phyloP scores from a whole-genome alignment of 2,797 vertebrate species.

The Pristis pectinata region DNA sequence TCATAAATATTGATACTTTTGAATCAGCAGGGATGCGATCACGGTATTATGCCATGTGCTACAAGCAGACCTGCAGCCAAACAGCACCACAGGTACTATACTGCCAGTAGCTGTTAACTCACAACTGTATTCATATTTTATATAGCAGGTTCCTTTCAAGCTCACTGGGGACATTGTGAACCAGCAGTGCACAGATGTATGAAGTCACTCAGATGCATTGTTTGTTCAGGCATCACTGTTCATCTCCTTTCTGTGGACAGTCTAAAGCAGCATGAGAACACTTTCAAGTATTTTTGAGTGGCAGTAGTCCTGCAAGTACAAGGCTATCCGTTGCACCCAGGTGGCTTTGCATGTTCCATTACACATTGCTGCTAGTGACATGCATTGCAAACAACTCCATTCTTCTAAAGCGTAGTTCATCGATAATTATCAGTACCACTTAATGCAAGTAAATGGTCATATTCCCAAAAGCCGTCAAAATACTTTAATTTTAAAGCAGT shows the following conservation, averaged over 20 bases:
- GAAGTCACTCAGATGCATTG: not conserved
- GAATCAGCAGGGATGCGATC: not conserved
- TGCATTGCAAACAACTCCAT: not conserved
- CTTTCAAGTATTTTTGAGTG: not conserved
- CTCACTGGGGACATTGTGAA: not conserved
- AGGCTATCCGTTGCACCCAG: not conserved
- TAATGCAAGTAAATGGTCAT: not conserved
- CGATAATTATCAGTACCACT: not conserved
- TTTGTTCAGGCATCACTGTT: not conserved
- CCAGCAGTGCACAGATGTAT: not conserved
- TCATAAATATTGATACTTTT: not conserved
- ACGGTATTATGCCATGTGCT: not conserved
- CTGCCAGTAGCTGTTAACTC: slow-evolving; percentile 5
- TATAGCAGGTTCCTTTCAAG: not conserved
- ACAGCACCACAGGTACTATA: not conserved
- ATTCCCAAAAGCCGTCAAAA: not conserved
- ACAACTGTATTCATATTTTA: not conserved
- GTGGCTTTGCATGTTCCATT: not conserved
- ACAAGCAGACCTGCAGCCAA: not conserved
- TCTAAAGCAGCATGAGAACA: not conserved
- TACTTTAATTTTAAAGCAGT: not conserved
- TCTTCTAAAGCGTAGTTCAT: not conserved
- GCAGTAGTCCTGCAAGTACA: not conserved
- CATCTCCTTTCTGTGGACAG: slow-evolving; percentile 14
- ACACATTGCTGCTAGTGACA: not conserved